A percentile compares a stretch with the other conserved stretches of the same genome.
Evolutionary conservation across 1,140 invertebrate genomes (phyloP).

Genomic region (Galleria mellonella): DNA sequence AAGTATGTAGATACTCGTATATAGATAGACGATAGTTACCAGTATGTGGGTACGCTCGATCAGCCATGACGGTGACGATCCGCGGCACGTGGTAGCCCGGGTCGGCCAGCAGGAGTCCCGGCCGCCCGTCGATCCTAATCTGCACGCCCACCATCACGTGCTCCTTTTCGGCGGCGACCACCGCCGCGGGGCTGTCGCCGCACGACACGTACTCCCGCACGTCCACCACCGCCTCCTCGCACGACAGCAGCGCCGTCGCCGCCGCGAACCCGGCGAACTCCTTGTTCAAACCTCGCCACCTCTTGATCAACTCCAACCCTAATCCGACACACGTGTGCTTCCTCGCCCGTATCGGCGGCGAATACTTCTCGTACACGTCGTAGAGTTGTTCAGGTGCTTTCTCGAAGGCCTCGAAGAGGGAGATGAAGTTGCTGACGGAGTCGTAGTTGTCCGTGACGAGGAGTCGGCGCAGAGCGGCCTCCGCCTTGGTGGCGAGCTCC

Average conservation of each 20-base stretch:
- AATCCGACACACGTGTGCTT: conserved; percentile 93
- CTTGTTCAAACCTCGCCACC: conserved; percentile 64
- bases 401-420: conserved; percentile 84
- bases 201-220: conserved; percentile 79
- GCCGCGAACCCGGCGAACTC: conserved; percentile 78
- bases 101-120: conserved; percentile 87
- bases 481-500: conserved; percentile 83
- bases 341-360: conserved; percentile 83
- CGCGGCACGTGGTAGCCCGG: conserved; percentile 92
- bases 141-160: conserved; percentile 89
- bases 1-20: no score
- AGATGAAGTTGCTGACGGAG: conserved; percentile 89
- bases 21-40: no score
- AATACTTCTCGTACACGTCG: conserved; percentile 72
- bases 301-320: conserved; percentile 83
- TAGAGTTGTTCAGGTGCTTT: conserved; percentile 35
- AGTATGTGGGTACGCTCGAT: conserved; percentile 89
- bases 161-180: conserved; percentile 86
- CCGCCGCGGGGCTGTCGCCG: conserved; percentile 72
- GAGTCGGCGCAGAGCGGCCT: conserved; percentile 84
- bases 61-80: conserved; percentile 90
- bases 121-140: conserved; percentile 81
- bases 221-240: conserved; percentile 88
- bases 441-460: conserved; percentile 89
- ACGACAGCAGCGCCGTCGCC: conserved; percentile 86